Evolutionary conservation across 2,113 vertebrate genomes (phyloP).

Genomic region (Pangasianodon hypophthalmus): DNA sequence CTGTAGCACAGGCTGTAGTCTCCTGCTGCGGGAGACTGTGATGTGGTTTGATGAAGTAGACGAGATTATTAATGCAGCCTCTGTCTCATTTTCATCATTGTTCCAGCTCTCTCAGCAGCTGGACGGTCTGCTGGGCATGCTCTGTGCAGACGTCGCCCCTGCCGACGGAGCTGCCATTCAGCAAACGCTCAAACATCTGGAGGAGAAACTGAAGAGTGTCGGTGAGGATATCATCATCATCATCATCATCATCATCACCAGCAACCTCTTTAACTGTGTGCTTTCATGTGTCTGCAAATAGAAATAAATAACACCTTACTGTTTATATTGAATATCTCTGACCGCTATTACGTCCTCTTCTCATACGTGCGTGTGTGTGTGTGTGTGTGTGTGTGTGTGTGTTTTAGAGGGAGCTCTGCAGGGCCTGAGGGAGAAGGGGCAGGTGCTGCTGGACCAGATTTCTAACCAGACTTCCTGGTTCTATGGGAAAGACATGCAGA

Average conservation of each 20-base stretch:
- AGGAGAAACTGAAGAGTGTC: slow-evolving; percentile 97
- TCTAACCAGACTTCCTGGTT: slow-evolving; percentile 88
- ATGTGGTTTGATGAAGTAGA: background rate
- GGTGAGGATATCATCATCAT: slow-evolving; percentile 74
- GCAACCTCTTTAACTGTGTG: background rate
- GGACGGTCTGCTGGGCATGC: slow-evolving; percentile 94
- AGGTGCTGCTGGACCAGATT: slow-evolving; percentile 90
- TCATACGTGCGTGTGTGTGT: background rate
- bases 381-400: background rate
- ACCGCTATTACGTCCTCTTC: no score
- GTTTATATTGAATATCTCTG: background rate
- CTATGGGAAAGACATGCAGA: slow-evolving; percentile 84
- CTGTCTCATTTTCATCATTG: slow-evolving; percentile 41
- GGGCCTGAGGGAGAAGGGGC: slow-evolving; percentile 92
- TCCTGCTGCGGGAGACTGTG: background rate
- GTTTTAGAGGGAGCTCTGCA: slow-evolving; percentile 73
- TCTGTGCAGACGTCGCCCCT: slow-evolving; percentile 95
- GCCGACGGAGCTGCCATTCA: slow-evolving; percentile 95
- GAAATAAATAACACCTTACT: background rate
- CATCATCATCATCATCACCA: background rate
- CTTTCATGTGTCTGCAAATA: background rate
- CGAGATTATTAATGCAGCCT: background rate
- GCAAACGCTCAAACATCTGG: slow-evolving; percentile 94
- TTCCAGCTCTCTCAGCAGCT: slow-evolving; percentile 94
- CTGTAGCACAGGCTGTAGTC: background rate